Base-by-base conservation (phyloP, 2,797 vertebrate genomes). In the Anniella stebbinsi region DNA sequence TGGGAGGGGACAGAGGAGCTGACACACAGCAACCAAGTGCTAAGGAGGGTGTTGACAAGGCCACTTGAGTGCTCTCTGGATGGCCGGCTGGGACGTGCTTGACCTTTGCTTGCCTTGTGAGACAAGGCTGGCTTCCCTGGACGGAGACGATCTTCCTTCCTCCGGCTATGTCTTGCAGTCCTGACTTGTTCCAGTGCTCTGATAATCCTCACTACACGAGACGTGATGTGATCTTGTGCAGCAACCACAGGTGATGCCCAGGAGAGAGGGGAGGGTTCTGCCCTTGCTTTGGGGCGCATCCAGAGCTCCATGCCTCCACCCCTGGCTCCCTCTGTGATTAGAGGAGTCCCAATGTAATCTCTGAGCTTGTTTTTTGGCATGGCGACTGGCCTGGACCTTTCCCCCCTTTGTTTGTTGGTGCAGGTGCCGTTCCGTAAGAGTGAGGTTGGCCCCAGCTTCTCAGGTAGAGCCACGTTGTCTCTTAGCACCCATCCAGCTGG, bases 61-160 rank as follows among this genome's bases (percentile, higher is more conserved):
- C 91, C 66, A 28, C 78, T 41, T 91, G 73, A 41, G 69, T 0
- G 0, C 70, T 45, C n/a, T 85, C 86, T 88, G 3, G 15, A 9
- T 0, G 18, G 51, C 73, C 90, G 91, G 86, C 94, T 90, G 92
- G 93, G 84, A 84, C 45, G 21, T 5, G 41, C 69, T 41, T 25
- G 45, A 6, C 88, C 63, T 66, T 77, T 92, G 87, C 94, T 93
- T 92, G 89, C 93, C 92, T 4, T 69, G 92, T 84, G 87, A 92
- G 17, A 87, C 88, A 81, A n/a, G n/a, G 81, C 87, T 81, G 54
- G 33, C 54, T 73, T 60, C 69, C 51, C 54, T 51, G 60, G 57
- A 11, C 4, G 28, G 80, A 23, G 33, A 80, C 63, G 11, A 69
- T 18, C 30, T 76, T 33, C 54, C 36, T 63, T 66, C 72, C 51